phyloP scores from a whole-genome alignment of 37 sponge, comb jelly and placozoan genomes.

The Agelas oroides region DNA sequence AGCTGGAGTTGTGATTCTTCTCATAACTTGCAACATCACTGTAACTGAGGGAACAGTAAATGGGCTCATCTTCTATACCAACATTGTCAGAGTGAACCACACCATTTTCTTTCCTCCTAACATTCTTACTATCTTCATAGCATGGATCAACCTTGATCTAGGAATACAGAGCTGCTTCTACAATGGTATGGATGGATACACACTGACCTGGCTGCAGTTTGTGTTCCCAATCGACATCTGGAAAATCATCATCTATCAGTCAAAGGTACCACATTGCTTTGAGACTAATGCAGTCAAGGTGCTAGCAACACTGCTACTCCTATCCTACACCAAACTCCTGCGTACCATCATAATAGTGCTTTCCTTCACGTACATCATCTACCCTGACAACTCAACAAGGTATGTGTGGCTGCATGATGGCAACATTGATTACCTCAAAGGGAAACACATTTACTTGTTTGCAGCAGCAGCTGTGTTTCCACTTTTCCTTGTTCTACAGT shows the following conservation, averaged over 20 bases:
- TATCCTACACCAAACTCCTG: constrained; percentile 36
- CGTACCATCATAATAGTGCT: constrained; percentile 30
- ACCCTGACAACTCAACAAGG: not conserved
- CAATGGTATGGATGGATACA: too few relatives aligned
- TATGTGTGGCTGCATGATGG: constrained; percentile 32
- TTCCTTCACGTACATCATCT: not conserved
- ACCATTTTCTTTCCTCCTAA: too few relatives aligned
- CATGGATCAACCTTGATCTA: too few relatives aligned
- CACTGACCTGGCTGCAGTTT: too few relatives aligned
- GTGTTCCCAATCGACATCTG: too few relatives aligned
- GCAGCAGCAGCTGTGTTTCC: not conserved
- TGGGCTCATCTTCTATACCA: too few relatives aligned
- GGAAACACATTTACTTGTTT: constrained; percentile 28
- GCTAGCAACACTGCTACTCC: constrained; percentile 43
- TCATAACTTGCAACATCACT: too few relatives aligned
- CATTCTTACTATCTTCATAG: too few relatives aligned
- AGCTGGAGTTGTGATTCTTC: not conserved
- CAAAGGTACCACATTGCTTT: not conserved
- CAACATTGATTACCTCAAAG: constrained; percentile 14
- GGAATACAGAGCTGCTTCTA: too few relatives aligned
- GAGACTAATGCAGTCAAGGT: constrained; percentile 39
- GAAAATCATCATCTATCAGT: constrained; percentile 8
- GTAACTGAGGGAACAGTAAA: too few relatives aligned
- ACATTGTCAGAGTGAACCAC: too few relatives aligned
- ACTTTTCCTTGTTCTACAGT: not conserved